A percentile compares a stretch with the other conserved stretches of the same genome.
phyloP scores from a whole-genome alignment of 2,797 vertebrate species.

The Notamacropus eugenii region DNA sequence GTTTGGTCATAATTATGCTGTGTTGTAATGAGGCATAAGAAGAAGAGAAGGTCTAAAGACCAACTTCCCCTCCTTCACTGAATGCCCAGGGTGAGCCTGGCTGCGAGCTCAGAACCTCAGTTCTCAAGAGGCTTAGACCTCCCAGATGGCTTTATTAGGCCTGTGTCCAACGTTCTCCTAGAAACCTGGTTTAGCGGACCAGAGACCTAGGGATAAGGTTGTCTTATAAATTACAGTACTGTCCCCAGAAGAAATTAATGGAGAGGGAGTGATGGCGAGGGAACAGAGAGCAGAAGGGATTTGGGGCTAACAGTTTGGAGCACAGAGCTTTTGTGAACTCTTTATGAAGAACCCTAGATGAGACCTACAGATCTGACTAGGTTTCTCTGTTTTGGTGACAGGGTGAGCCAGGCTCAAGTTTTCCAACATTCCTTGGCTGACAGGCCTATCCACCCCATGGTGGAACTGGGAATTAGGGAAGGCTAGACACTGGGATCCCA shows the following conservation, averaged over 20 bases:
- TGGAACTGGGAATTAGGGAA: background rate
- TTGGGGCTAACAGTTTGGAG: background rate
- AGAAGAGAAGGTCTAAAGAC: background rate
- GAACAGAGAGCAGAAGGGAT: background rate
- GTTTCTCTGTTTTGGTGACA: background rate
- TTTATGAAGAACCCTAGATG: background rate
- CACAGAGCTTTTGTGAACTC: background rate
- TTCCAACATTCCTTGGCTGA: background rate
- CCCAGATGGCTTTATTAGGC: background rate
- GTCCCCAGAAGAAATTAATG: background rate
- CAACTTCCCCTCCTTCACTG: background rate
- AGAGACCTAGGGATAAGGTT: background rate
- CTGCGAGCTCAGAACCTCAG: background rate
- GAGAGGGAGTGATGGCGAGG: background rate
- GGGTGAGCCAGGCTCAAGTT: background rate
- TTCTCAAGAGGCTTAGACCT: background rate
- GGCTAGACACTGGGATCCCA: background rate
- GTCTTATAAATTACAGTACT: background rate
- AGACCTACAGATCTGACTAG: background rate
- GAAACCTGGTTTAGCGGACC: background rate
- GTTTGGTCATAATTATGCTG: background rate
- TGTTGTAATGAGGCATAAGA: background rate
- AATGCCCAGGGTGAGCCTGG: background rate
- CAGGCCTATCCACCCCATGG: background rate
- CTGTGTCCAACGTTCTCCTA: background rate